Conservation (phyloP, 2,888 invertebrate genomes). For the Plebejus argus region DNA sequence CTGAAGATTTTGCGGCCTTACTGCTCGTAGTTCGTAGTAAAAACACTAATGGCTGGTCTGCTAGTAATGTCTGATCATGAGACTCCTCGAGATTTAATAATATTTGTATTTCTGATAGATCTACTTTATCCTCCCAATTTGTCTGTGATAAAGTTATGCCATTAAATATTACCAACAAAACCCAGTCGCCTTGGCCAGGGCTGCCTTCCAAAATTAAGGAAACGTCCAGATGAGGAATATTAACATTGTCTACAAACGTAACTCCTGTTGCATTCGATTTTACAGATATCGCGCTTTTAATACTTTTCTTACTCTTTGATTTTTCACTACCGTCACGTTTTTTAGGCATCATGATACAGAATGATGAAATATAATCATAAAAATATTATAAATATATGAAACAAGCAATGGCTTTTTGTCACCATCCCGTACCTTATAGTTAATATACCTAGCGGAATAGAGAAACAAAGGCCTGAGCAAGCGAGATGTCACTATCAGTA, state of each 20-base stretch:
- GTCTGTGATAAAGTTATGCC: conserved; percentile 53
- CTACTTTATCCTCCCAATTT: conserved; percentile 54
- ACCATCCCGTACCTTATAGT: too few relatives aligned
- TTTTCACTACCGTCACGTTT: not conserved
- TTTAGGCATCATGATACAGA: not conserved
- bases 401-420: not conserved
- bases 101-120: conserved; percentile 46
- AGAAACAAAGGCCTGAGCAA: too few relatives aligned
- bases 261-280: conserved; percentile 50
- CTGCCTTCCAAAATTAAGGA: conserved; percentile 52
- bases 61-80: conserved; percentile 48
- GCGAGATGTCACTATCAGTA: too few relatives aligned
- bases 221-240: conserved; percentile 50
- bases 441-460: too few relatives aligned
- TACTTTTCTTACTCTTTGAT: conserved; percentile 40
- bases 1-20: conserved; percentile 58
- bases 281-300: conserved; percentile 43
- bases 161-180: conserved; percentile 55
- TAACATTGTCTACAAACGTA: conserved; percentile 45
- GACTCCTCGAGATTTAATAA: conserved; percentile 57
- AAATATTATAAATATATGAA: not conserved
- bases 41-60: conserved; percentile 62
- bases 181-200: conserved; percentile 52
- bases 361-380: not conserved
- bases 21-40: conserved; percentile 54